phyloP scores from a whole-genome alignment of 92 coral and sea anemone species.

The Isaurus tuberculatus region DNA sequence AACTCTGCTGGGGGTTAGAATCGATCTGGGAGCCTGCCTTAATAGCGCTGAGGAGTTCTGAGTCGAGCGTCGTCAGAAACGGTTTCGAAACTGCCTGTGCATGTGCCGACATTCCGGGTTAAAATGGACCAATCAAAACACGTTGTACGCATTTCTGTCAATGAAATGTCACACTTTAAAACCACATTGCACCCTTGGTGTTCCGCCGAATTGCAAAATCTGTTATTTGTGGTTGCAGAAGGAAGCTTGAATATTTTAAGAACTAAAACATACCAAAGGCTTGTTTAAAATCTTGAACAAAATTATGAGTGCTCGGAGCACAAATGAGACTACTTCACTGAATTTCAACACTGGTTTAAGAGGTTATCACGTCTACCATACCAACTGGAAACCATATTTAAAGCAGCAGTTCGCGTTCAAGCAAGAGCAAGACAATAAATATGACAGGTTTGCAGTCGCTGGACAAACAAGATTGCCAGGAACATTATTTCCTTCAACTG shows the following conservation, averaged over 20 bases:
- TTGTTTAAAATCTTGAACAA: neutral
- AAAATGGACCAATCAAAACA: slow-evolving; percentile 21
- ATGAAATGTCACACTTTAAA: neutral
- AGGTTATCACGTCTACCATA: slow-evolving; percentile 52
- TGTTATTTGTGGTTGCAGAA: slow-evolving; percentile 5
- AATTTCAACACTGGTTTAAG: slow-evolving; percentile 54
- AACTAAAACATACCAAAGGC: slow-evolving; percentile 26
- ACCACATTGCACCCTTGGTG: slow-evolving; percentile 1
- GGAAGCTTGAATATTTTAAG: slow-evolving; percentile 35
- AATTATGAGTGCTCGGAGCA: neutral
- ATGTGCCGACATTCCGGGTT: slow-evolving; percentile 12
- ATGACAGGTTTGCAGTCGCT: slow-evolving; percentile 53
- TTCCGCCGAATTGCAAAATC: slow-evolving; percentile 8
- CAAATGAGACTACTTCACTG: neutral
- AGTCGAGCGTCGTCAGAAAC: neutral
- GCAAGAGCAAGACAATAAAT: slow-evolving; percentile 53
- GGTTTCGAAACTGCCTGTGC: neutral
- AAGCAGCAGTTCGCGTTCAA: slow-evolving; percentile 56
- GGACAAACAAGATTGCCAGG: slow-evolving; percentile 57
- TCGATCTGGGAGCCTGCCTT: slow-evolving; percentile 37
- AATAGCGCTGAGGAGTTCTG: slow-evolving; percentile 22
- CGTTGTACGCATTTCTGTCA: slow-evolving; percentile 7
- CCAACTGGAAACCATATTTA: slow-evolving; percentile 51
- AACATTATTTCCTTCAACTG: slow-evolving; percentile 66
- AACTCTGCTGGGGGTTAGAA: slow-evolving; percentile 38